Evolutionary conservation across 2,888 invertebrate species (phyloP).

Genomic region (Bedellia somnulentella): DNA sequence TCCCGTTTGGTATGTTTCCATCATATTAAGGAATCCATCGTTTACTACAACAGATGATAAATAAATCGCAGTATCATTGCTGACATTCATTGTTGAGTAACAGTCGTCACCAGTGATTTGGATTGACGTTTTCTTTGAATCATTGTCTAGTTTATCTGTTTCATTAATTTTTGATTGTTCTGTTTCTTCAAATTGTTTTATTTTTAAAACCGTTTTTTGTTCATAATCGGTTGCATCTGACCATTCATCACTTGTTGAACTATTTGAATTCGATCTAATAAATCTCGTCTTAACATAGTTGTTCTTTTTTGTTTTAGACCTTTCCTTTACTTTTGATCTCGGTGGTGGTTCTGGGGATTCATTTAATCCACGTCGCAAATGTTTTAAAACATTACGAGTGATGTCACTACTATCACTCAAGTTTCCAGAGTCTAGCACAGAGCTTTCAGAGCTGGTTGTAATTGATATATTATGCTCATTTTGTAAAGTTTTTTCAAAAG

Average conservation of each 20-base stretch:
- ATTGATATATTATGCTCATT: too few relatives aligned
- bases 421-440: conserved; percentile 26
- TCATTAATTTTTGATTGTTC: conserved; percentile 27
- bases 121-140: conserved; percentile 67
- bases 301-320: conserved; percentile 39
- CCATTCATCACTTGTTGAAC: conserved; percentile 56
- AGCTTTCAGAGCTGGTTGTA: conserved; percentile 10
- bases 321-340: conserved; percentile 35
- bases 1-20: conserved; percentile 51
- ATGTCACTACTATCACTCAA: conserved; percentile 48
- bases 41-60: conserved; percentile 74
- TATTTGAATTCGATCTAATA: conserved; percentile 42
- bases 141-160: conserved; percentile 30
- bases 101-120: conserved; percentile 74
- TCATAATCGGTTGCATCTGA: conserved; percentile 49
- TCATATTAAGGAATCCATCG: conserved; percentile 48
- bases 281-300: conserved; percentile 55
- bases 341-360: conserved; percentile 54
- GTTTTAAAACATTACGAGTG: conserved; percentile 35
- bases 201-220: conserved; percentile 41
- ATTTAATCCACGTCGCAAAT: conserved; percentile 39
- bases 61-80: conserved; percentile 68
- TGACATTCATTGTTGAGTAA: conserved; percentile 75
- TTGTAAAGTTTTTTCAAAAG: not conserved
- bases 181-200: conserved; percentile 55